Evolutionary conservation across 2,797 vertebrate species (phyloP).

Genomic region (Erethizon dorsatum): DNA sequence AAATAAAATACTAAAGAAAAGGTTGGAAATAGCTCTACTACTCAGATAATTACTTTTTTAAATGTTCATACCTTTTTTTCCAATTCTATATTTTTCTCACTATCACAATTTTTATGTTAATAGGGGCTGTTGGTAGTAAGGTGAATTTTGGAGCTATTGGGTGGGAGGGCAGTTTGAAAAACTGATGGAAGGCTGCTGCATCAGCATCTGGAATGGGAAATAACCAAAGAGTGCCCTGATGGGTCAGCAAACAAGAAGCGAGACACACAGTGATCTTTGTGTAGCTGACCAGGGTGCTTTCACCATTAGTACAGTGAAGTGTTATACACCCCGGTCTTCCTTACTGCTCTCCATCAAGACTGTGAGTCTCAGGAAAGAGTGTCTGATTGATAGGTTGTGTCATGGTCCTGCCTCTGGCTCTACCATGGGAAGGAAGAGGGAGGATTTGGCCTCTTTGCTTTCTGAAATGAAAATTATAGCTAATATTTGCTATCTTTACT

Average conservation of each 20-base stretch:
- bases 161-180: neutral
- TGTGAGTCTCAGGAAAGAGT: neutral
- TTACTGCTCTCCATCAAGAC: neutral
- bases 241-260: neutral
- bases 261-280: neutral
- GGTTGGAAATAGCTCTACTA: slow-evolving; percentile 8
- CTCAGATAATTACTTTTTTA: slow-evolving; percentile 20
- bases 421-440: neutral
- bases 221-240: neutral
- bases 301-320: fast-evolving
- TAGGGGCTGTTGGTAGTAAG: neutral
- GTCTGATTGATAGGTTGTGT: neutral
- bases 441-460: neutral
- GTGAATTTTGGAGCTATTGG: neutral
- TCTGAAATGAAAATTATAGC: slow-evolving; percentile 44
- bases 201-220: neutral
- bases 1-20: slow-evolving; percentile 34
- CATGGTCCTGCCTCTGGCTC: neutral
- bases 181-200: neutral
- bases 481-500: neutral
- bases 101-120: neutral
- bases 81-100: neutral
- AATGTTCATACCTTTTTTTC: slow-evolving; percentile 7
- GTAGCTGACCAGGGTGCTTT: fast-evolving
- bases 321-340: neutral